These are phyloP conservation scores for Actinia equina DNA, from an alignment of 64 coral and sea anemone species.

Conservation along the genomic window DNA sequence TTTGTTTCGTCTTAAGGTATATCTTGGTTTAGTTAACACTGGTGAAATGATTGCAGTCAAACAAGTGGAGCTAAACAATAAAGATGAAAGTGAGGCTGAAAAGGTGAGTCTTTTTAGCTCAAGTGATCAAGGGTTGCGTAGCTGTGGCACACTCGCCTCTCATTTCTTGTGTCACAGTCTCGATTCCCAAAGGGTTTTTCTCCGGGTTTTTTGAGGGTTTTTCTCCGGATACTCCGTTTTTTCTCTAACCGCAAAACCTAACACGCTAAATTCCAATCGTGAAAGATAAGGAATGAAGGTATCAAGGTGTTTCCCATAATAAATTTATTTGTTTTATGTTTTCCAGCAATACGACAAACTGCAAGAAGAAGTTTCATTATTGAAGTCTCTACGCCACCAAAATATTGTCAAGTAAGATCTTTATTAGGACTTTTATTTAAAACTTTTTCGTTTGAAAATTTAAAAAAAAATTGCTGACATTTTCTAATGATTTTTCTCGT, in stretches of 20 bases:
- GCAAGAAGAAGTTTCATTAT: constrained; percentile 83
- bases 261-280: too few species aligned
- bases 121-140: neutral
- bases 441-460: neutral
- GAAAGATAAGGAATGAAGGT: neutral
- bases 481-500: neutral
- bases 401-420: constrained; percentile 85
- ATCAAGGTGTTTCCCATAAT: neutral
- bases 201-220: neutral
- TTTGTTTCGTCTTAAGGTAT: constrained; percentile 53
- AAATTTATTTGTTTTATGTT: neutral
- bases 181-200: neutral
- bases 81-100: constrained; percentile 68
- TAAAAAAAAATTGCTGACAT: too few species aligned
- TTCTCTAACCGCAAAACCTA: neutral
- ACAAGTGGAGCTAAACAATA: constrained; percentile 84
- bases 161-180: too few species aligned
- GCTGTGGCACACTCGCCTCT: too few species aligned
- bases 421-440: neutral
- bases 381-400: constrained; percentile 86
- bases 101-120: constrained; percentile 21
- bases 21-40: constrained; percentile 67
- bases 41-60: constrained; percentile 95
- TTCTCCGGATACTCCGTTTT: too few species aligned
- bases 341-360: constrained; percentile 94